Evolutionary conservation across 2,797 vertebrate species (phyloP).

Genomic region (Cuniculus paca): DNA sequence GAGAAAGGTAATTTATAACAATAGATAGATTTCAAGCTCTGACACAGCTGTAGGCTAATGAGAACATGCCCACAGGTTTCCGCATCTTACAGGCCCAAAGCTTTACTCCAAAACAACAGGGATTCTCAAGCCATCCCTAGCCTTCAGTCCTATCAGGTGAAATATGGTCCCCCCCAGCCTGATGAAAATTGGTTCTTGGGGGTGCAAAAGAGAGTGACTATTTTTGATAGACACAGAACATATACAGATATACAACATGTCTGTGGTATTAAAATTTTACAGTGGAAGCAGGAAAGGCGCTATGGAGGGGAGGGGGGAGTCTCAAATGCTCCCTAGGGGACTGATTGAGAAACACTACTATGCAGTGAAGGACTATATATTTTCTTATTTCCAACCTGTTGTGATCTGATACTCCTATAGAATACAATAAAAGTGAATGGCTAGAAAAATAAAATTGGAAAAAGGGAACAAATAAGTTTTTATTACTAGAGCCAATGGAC

Average conservation of each 20-base stretch:
- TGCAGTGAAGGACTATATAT: background rate
- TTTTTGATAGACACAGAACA: background rate
- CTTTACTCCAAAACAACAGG: background rate
- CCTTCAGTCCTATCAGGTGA: background rate
- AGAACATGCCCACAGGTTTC: background rate
- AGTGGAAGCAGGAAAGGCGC: background rate
- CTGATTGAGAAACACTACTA: background rate
- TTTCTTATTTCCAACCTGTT: background rate
- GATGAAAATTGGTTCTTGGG: background rate
- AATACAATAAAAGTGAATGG: constrained; percentile 27
- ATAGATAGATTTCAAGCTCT: background rate
- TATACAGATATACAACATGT: background rate
- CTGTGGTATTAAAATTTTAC: background rate
- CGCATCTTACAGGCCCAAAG: background rate
- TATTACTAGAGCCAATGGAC: background rate
- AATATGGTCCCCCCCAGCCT: accelerated
- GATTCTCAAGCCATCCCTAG: background rate
- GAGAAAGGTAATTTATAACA: background rate
- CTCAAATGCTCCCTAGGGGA: background rate
- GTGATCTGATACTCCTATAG: background rate
- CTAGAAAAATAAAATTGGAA: constrained; percentile 24
- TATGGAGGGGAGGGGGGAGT: background rate
- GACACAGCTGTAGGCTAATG: no score
- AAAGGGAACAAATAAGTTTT: constrained; percentile 2
- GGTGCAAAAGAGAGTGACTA: background rate